Conservation (phyloP, 2,113 vertebrate species). For the Emydura subglobosa region DNA sequence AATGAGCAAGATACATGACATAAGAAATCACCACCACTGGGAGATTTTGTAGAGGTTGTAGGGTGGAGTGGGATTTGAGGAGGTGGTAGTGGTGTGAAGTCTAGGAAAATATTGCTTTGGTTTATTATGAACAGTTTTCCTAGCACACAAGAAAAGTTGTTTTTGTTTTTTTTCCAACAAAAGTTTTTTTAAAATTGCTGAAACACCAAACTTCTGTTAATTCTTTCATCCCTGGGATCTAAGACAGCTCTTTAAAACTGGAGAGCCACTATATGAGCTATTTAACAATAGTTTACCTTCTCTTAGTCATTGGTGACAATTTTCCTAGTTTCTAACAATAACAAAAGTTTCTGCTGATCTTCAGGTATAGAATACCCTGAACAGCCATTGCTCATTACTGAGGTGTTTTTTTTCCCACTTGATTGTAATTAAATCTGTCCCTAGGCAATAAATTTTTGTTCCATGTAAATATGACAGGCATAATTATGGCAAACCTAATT, state of each 20-base stretch:
- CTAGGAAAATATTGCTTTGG: background rate
- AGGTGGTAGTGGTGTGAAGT: too few species aligned
- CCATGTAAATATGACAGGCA: constrained; percentile 57
- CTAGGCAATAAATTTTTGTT: constrained; percentile 74
- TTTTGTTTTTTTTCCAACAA: background rate
- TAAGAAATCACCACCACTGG: background rate
- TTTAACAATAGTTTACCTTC: background rate
- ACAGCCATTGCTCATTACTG: constrained; percentile 43
- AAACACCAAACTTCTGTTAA: background rate
- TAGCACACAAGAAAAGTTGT: background rate
- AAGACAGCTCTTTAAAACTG: background rate
- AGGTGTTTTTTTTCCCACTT: constrained; percentile 2
- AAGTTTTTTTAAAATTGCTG: background rate
- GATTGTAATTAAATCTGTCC: constrained; percentile 76
- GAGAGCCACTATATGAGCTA: background rate
- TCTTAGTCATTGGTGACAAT: constrained; percentile 40
- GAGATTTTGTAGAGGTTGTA: background rate
- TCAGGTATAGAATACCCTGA: constrained; percentile 16
- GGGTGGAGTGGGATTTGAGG: background rate
- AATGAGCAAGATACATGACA: background rate
- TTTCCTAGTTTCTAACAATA: constrained; percentile 44
- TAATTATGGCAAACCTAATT: constrained; percentile 71
- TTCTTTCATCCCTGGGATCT: background rate
- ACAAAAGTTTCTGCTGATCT: constrained; percentile 19
- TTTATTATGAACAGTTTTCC: background rate